Base-by-base conservation (phyloP, 2,113 vertebrate genomes). In the Pitta sordida region DNA sequence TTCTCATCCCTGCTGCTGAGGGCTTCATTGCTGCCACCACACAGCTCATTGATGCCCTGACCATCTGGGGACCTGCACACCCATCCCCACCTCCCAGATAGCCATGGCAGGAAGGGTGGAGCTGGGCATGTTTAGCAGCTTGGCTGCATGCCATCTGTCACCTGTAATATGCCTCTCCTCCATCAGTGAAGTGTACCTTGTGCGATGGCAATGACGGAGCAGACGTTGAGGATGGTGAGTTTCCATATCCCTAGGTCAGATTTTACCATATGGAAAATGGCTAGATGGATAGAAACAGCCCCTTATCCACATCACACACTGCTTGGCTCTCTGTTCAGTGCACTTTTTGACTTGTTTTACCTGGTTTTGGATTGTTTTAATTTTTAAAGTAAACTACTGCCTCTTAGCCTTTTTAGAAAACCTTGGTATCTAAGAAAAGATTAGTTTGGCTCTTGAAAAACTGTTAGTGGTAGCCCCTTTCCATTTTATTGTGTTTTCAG, bases 21-120 rank as follows among this genome's bases (percentile, higher is more conserved):
- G 52, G 44, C 21, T 90, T 62, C 2, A 1, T 36, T 48, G 75
- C 24, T 74, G 79, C 23, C 26, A 39, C 36, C 16, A 30, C 73
- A 74, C 41, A 90, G 49, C 80, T 80, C n/a, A 12, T 6, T n/a
- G 60, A 44, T 82, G 73, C 6, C 37, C 34, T 0, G 13, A 39
- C 62, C 27, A 29, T 55, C 19, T 48, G 39, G 46, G 76, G 26
- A 62, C 59, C 55, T 24, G 59, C 32, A 32, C 13, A 26, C 34
- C 1, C 0, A 27, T 73, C 55, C 27, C 34, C 11, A 4, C 2
- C 5, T 70, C 46, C 21, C 0, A 1, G 29, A 49, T 2, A 63
- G 52, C 17, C 26, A 16, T 1, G 7, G 8, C 19, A 39, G 39
- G 36, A 86, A 84, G 43, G 60, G 26, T 69, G 59, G 59, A 86